Base-by-base conservation (phyloP, 1,140 invertebrate species). In the Planococcus citri region DNA sequence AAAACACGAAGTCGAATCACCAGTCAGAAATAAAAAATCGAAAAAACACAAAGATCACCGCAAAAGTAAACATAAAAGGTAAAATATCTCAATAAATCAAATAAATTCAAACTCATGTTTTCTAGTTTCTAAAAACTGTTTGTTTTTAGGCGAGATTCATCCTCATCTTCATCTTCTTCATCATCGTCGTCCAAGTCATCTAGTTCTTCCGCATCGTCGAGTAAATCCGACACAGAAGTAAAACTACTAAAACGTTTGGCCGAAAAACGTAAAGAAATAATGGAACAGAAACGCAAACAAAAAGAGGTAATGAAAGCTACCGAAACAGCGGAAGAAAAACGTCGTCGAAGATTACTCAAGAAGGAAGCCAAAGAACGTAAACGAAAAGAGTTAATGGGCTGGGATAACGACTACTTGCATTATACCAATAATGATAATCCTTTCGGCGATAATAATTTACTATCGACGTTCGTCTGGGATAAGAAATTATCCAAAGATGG, bases 391-490 rank as follows among this genome's bases (percentile, higher is more conserved):
- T 79, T 91, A 72, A 95, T 95, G 92, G 94, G 94, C 1, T 97
- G 93, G 94, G 93, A 96, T 79, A 92, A 92, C 74, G 94, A 97
- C 78, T 95, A 96, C 77, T 82, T 93, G 22, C 93, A 94, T 74
- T 99, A 98, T 76, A 98, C 95, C 12, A 97, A 99, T 79, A 89
- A 89, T 24, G 95, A 98, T 78, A 99, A 99, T 82, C 97, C 97
- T 0, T 99, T 98, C 81, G 96, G 97, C 1, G 97, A 99, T 83
- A 91, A 89, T 12, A 93, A 94, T 78, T 82, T 98, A 8, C 80
- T 93, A 0, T 87, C 92, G 21, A 94, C 92, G 0, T 99, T 99
- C 82, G 90, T 97, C 3, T 99, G 97, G 97, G 84, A 83, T 1
- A 98, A 98, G 78, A 99, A 99, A 78, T 80, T 98, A 33, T 88